phyloP scores from a whole-genome alignment of 1,140 invertebrate genomes.

The Aphaenogaster floridana region DNA sequence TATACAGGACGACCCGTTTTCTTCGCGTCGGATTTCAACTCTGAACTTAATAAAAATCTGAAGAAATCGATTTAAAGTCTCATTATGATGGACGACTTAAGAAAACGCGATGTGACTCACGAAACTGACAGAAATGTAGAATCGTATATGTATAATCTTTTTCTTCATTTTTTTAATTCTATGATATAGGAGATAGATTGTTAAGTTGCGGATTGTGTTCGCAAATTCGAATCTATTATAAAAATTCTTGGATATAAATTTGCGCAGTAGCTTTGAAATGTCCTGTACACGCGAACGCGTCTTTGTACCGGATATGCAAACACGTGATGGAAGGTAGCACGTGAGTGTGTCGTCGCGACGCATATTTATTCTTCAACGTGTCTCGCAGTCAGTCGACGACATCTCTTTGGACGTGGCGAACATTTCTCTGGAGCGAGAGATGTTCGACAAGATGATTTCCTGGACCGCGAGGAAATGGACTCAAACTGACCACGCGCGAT shows the following conservation, averaged over 20 bases:
- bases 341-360: conserved; percentile 35
- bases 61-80: neutral
- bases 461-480: neutral
- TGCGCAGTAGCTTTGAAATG: neutral
- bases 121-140: neutral
- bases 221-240: neutral
- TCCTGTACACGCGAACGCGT: neutral
- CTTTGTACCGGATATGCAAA: conserved; percentile 51
- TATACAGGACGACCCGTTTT: neutral
- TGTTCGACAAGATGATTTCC: neutral
- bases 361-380: conserved; percentile 57
- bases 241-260: neutral
- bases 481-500: neutral
- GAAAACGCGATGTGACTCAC: neutral
- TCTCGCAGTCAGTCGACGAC: conserved; percentile 5
- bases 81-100: neutral
- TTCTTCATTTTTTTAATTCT: neutral
- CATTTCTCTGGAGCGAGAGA: conserved; percentile 57
- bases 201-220: neutral
- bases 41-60: neutral
- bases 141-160: neutral
- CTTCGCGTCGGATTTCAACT: neutral
- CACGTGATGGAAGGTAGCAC: conserved; percentile 49
- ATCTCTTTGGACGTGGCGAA: conserved; percentile 13
- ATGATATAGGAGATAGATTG: neutral